Base-by-base conservation (phyloP, 2,888 invertebrate species). In the Sussaba pulchella region DNA sequence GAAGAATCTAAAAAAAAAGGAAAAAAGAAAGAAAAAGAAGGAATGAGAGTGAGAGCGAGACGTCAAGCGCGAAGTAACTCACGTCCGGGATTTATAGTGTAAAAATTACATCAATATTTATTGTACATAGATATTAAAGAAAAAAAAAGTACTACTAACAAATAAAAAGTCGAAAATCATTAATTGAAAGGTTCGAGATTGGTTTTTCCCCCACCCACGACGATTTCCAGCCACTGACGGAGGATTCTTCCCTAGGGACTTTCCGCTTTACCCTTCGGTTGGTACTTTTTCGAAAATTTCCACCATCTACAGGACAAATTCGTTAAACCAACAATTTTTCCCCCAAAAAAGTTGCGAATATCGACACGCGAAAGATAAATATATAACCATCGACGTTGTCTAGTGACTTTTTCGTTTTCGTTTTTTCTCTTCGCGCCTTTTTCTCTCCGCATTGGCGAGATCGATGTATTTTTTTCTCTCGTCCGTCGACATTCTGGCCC, bases 101-200 rank as follows among this genome's bases (percentile, higher is more conserved):
- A 91, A 89, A 91, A 91, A 81, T 81, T 90, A 89, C 89, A 91
- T 89, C 91, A 90, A 92, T 92, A 91, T 92, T 92, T 92, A 92
- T 92, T 92, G 92, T 92, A 92, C 92, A 92, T 92, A 92, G 89
- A 90, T 90, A 91, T 91, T 89, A 91, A 91, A 91, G 85, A 90
- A 90, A 80, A 83, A 81, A 82, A 77, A 85, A 86, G 85, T 82
- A 81, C 88, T 92, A 92, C 90, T 92, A 92, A 92, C 91, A 91
- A 92, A 92, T 92, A 92, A 91, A 92, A 90, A 88, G 54, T 87
- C 66, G 86, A 69, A 90, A 91, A 89, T 86, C 89, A 88, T 89
- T 89, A 91, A 89, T 86, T 81, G 78, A 54, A 71, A 63, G 67
- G 39, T 45, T 76, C 50, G 50, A 39, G 45, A 14, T 52, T n/a